Percentiles rank a stretch among this genome's conserved stretches.
Evolutionary conservation across 1,140 invertebrate species (phyloP).

Genomic region (Penaeus indicus): DNA sequence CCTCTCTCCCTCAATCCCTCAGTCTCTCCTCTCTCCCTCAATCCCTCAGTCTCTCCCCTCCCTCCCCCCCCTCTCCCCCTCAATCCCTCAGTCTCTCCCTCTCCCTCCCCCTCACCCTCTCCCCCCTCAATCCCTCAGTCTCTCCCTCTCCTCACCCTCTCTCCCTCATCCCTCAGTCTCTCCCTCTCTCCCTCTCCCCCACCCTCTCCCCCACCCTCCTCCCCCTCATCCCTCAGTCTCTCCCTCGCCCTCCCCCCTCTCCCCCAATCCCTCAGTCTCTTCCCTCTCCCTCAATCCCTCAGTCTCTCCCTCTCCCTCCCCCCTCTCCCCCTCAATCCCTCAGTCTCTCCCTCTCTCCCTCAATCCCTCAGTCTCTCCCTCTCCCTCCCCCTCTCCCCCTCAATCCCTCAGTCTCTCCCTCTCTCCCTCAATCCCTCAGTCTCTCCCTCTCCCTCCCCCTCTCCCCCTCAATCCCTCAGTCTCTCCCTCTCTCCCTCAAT

Average conservation of each 20-base stretch:
- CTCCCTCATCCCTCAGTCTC: not conserved
- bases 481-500: too few species aligned
- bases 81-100: slow-evolving; percentile 21
- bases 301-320: too few species aligned
- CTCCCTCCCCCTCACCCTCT: slow-evolving; percentile 34
- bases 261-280: too few species aligned
- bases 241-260: not conserved
- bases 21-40: slow-evolving; percentile 39
- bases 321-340: too few species aligned
- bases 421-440: too few species aligned
- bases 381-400: too few species aligned
- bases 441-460: too few species aligned
- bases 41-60: slow-evolving; percentile 36
- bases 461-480: too few species aligned
- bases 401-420: too few species aligned
- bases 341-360: too few species aligned
- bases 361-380: too few species aligned
- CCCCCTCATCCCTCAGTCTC: not conserved
- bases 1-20: slow-evolving; percentile 10
- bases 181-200: not conserved
- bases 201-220: not conserved
- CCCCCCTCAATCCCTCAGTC: not conserved
- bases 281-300: too few species aligned
- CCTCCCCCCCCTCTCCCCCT: not conserved
- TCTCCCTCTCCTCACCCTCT: not conserved